Percentiles rank a stretch among this genome's conserved stretches.
These are phyloP conservation scores for Pseudochaenichthys georgianus DNA, from an alignment of 2,797 vertebrate genomes.

Conservation along the genomic window DNA sequence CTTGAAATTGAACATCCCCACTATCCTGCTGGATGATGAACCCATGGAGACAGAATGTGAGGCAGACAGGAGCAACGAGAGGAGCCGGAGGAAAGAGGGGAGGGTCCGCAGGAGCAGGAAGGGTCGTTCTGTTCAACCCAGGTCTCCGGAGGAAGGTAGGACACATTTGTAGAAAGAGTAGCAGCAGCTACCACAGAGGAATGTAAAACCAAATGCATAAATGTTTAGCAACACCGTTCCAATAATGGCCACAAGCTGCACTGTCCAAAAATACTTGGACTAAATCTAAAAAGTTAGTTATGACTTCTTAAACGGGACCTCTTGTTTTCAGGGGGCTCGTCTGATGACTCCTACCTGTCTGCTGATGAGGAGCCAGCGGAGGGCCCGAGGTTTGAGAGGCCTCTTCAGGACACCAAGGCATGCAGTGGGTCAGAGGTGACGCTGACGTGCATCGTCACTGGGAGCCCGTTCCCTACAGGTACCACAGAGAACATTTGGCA, in stretches of 20 bases:
- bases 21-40: conserved; percentile 77
- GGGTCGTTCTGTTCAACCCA: conserved; percentile 62
- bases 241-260: not conserved
- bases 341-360: conserved; percentile 89
- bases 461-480: conserved; percentile 90
- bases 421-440: conserved; percentile 81
- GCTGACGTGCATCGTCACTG: conserved; percentile 87
- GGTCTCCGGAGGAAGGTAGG: conserved; percentile 89
- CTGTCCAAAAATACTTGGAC: not conserved
- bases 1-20: conserved; percentile 69
- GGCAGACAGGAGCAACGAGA: conserved; percentile 23
- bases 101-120: conserved; percentile 63
- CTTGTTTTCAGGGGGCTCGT: conserved; percentile 79
- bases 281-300: not conserved
- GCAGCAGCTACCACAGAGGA: conserved; percentile 5
- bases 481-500: not conserved
- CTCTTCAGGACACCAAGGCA: conserved; percentile 80
- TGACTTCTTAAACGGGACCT: not conserved
- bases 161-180: conserved; percentile 1
- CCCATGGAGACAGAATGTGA: conserved; percentile 65
- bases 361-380: conserved; percentile 88
- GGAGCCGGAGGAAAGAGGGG: conserved; percentile 71
- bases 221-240: not conserved
- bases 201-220: not conserved
- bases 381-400: conserved; percentile 87